phyloP scores from a whole-genome alignment of 2,888 invertebrate species.

The Megamerina dolium region DNA sequence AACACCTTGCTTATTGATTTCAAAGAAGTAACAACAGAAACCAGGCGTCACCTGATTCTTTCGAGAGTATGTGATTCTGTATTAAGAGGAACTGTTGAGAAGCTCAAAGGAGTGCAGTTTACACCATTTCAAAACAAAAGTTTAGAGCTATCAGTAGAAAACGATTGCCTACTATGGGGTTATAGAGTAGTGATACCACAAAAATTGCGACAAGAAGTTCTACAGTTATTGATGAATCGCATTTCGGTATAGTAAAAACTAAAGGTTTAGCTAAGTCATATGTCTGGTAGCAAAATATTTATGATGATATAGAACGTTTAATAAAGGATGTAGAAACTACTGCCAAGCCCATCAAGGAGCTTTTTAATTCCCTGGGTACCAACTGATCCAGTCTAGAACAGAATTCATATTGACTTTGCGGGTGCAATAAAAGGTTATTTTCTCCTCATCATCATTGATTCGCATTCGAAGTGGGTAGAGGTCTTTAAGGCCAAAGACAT shows the following conservation, averaged over 20 bases:
- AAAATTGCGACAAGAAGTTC: constrained; percentile 11
- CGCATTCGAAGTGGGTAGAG: constrained; percentile 17
- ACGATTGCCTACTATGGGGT: constrained; percentile 14
- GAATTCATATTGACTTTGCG: constrained; percentile 19
- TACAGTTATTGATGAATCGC: constrained; percentile 16
- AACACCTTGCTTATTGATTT: too few species aligned
- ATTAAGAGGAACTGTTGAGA: too few species aligned
- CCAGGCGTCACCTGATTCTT: too few species aligned
- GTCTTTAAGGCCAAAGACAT: constrained; percentile 21
- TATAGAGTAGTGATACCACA: constrained; percentile 13
- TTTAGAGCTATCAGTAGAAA: constrained; percentile 9
- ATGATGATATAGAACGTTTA: constrained; percentile 14
- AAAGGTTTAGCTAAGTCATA: constrained; percentile 13
- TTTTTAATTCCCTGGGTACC: constrained; percentile 18
- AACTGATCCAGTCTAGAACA: constrained; percentile 11
- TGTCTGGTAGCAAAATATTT: constrained; percentile 15
- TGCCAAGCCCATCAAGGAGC: constrained; percentile 19
- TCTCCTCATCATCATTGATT: constrained; percentile 12
- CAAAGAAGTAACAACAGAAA: too few species aligned
- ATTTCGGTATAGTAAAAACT: constrained; percentile 20
- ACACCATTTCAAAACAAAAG: too few species aligned
- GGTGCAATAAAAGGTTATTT: constrained; percentile 16
- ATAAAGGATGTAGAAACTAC: constrained; percentile 12
- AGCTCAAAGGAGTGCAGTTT: too few species aligned
- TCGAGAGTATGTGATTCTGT: too few species aligned